A percentile compares a stretch with the other conserved stretches of the same genome.
These are phyloP conservation scores for Clarias laeviceps DNA, from an alignment of 2,797 vertebrate species.

Conservation along the genomic window DNA sequence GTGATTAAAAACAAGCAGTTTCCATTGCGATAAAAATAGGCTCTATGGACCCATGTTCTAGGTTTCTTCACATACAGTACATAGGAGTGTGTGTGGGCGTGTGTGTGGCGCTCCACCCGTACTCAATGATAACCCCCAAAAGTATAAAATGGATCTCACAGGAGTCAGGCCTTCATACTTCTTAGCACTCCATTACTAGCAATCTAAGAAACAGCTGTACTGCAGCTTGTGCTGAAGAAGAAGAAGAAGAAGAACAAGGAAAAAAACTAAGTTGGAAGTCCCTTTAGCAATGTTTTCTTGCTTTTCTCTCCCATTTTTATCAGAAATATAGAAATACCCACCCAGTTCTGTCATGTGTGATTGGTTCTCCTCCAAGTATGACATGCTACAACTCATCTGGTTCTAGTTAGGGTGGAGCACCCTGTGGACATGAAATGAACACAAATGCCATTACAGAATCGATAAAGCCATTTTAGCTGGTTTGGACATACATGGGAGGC, in stretches of 20 bases:
- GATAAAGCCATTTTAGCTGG: slow-evolving; percentile 73
- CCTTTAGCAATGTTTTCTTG: slow-evolving; percentile 85
- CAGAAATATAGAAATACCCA: slow-evolving; percentile 85
- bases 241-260: not conserved
- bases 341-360: slow-evolving; percentile 85
- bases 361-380: slow-evolving; percentile 91
- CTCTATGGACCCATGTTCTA: slow-evolving; percentile 7
- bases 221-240: slow-evolving; percentile 74
- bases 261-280: slow-evolving; percentile 71
- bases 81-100: slow-evolving; percentile 34
- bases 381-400: slow-evolving; percentile 88
- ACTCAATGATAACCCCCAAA: slow-evolving; percentile 70
- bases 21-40: slow-evolving; percentile 33
- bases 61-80: slow-evolving; percentile 17
- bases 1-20: not conserved
- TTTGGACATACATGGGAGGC: slow-evolving; percentile 62
- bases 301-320: slow-evolving; percentile 82
- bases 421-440: slow-evolving; percentile 80
- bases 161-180: slow-evolving; percentile 67
- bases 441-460: slow-evolving; percentile 79
- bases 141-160: slow-evolving; percentile 68
- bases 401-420: slow-evolving; percentile 86
- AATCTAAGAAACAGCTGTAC: slow-evolving; percentile 82
- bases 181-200: slow-evolving; percentile 75
- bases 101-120: slow-evolving; percentile 68